These are phyloP conservation scores for Rhizomys pruinosus DNA, from an alignment of 2,113 vertebrate species.

Conservation along the genomic window DNA sequence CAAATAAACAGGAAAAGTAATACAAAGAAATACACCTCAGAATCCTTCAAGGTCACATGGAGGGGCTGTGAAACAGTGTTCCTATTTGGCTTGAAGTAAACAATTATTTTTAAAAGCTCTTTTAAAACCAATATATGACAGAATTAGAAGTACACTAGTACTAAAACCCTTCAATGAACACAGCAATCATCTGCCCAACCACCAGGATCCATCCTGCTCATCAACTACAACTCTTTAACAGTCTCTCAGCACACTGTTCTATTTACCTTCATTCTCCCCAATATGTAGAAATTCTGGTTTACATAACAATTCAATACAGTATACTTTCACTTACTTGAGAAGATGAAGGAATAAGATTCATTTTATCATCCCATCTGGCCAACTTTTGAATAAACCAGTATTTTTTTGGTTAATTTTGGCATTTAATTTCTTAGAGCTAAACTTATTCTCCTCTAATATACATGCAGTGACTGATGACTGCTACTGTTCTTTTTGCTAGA, in stretches of 20 bases:
- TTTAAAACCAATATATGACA: neutral
- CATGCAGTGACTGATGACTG: neutral
- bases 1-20: neutral
- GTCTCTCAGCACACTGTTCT: neutral
- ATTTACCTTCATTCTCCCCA: neutral
- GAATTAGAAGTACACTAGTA: neutral
- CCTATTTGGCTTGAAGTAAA: too few relatives aligned
- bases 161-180: neutral
- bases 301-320: neutral
- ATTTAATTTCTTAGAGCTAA: neutral
- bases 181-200: neutral
- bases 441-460: neutral
- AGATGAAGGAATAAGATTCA: neutral
- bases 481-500: neutral
- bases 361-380: neutral
- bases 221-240: neutral
- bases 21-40: neutral
- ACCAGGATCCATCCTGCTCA: neutral
- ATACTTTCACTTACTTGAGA: neutral
- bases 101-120: neutral
- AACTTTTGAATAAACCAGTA: neutral
- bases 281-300: neutral
- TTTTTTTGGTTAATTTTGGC: slow-evolving; percentile 1
- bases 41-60: neutral
- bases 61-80: too few relatives aligned